Percentiles rank a stretch among this genome's conserved stretches.
Conservation (phyloP, 2,113 vertebrate species). For the Microcebus lehilahytsara region DNA sequence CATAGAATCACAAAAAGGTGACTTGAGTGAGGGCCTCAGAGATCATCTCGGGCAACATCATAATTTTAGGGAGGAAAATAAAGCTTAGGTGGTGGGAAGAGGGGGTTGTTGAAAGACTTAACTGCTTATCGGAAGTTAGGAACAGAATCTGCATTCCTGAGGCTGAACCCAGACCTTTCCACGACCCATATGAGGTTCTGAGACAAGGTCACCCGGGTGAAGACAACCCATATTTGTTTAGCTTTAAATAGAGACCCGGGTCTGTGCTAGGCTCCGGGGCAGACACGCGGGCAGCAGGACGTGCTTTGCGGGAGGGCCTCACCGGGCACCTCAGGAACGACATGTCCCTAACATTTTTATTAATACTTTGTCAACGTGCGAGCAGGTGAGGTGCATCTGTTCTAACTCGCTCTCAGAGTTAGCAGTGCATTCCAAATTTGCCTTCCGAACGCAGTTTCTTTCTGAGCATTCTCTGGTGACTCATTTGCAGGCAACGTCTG, state of each 20-base stretch:
- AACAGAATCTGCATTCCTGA: not conserved
- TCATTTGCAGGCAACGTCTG: not conserved
- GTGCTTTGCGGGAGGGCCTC: not conserved
- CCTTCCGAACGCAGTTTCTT: not conserved
- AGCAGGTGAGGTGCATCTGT: not conserved
- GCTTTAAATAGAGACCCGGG: not conserved
- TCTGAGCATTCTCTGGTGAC: not conserved
- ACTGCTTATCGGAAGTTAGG: not conserved
- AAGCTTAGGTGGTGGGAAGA: not conserved
- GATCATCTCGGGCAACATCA: not conserved
- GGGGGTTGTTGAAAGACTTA: not conserved
- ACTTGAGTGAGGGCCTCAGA: not conserved
- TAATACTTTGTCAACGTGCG: not conserved
- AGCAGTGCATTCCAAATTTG: not conserved
- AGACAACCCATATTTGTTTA: not conserved
- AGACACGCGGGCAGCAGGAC: not conserved
- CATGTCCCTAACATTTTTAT: not conserved
- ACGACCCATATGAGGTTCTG: not conserved
- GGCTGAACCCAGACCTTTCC: not conserved
- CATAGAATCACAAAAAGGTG: not conserved
- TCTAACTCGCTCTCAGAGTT: not conserved
- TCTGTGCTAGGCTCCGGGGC: not conserved
- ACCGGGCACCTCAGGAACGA: accelerated
- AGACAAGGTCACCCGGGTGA: not conserved
- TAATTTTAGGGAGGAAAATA: not conserved